These are phyloP conservation scores for Drosophila histrio DNA, from an alignment of 2,888 invertebrate genomes.

Conservation along the genomic window DNA sequence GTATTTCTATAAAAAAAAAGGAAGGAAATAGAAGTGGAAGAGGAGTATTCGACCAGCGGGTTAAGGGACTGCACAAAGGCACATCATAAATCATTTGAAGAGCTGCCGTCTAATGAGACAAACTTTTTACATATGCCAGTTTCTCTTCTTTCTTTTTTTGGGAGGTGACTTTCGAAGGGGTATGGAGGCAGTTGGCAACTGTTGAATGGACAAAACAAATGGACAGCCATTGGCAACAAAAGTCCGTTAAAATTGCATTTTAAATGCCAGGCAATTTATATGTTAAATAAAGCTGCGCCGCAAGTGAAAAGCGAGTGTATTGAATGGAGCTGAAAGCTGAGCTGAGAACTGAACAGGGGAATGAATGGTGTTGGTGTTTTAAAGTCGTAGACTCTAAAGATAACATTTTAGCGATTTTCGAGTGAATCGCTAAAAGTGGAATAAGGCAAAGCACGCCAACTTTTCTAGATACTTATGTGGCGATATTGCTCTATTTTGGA, in stretches of 20 bases:
- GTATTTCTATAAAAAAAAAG: constrained; percentile 71
- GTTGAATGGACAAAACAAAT: constrained; percentile 59
- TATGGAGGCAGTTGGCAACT: constrained; percentile 26
- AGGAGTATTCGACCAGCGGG: constrained; percentile 6
- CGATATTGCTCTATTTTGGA: constrained; percentile 16
- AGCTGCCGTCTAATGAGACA: constrained; percentile 61
- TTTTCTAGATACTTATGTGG: constrained; percentile 4
- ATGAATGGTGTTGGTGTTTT: not conserved
- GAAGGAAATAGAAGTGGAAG: constrained; percentile 13
- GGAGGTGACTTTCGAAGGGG: not conserved
- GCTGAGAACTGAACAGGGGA: not conserved
- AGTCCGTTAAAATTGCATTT: constrained; percentile 61
- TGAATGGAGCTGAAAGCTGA: constrained; percentile 39
- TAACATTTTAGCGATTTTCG: not conserved
- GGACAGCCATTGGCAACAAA: constrained; percentile 49
- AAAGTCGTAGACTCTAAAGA: not conserved
- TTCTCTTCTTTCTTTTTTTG: not conserved
- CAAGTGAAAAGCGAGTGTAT: constrained; percentile 43
- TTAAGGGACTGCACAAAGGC: constrained; percentile 29
- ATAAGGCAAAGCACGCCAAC: not conserved
- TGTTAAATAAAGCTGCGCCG: constrained; percentile 55
- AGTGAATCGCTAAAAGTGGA: not conserved
- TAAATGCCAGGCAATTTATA: constrained; percentile 69
- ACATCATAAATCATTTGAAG: constrained; percentile 70
- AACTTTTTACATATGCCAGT: constrained; percentile 54